Conservation (phyloP, 1,140 invertebrate species). For the Copidosoma floridanum region DNA sequence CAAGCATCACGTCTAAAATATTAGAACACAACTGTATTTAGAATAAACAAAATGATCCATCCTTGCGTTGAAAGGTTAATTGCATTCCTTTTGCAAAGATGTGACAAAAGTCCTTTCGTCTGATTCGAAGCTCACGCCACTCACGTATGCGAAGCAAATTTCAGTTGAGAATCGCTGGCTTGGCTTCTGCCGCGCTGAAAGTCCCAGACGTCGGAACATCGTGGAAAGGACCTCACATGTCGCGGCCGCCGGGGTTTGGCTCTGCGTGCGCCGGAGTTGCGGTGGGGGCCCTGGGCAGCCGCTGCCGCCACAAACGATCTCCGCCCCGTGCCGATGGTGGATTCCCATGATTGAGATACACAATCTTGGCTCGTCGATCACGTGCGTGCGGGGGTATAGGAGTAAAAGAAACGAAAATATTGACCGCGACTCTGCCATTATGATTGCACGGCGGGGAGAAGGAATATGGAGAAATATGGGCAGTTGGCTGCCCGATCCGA, state of each 20-base stretch:
- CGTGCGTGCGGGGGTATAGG: not conserved
- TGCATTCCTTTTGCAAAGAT: too few species aligned
- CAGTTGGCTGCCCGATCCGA: too few species aligned
- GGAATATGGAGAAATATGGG: not conserved
- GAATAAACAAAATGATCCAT: too few species aligned
- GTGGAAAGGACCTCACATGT: conserved; percentile 16
- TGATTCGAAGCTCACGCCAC: not conserved
- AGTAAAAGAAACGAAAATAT: not conserved
- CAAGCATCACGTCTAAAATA: too few species aligned
- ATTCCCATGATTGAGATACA: conserved; percentile 32
- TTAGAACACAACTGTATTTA: too few species aligned
- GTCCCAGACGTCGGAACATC: too few species aligned
- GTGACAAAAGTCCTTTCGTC: not conserved
- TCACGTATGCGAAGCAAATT: too few species aligned
- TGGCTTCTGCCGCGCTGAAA: too few species aligned
- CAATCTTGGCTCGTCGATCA: conserved; percentile 3
- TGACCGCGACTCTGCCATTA: too few species aligned
- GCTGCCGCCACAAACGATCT: not conserved
- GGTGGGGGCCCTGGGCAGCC: not conserved
- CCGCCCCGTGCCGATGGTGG: conserved; percentile 32
- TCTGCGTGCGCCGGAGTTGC: not conserved
- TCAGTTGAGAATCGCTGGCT: not conserved
- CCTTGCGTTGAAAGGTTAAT: too few species aligned
- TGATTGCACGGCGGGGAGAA: not conserved
- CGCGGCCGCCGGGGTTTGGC: not conserved